Evolutionary conservation across 2,888 invertebrate species (phyloP).

Genomic region (Limnephilus marmoratus): DNA sequence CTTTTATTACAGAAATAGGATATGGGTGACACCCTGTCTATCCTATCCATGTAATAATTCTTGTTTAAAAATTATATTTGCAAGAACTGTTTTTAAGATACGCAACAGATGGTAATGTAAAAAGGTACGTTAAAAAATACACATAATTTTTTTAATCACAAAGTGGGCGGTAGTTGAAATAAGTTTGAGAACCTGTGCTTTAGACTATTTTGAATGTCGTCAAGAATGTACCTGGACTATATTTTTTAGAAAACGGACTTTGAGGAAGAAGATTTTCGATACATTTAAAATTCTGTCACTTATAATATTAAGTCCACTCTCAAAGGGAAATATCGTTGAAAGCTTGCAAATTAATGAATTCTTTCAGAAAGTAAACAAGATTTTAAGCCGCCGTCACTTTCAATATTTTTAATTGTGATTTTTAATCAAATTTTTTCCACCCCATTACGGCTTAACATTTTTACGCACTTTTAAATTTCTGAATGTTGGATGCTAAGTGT

Average conservation of each 20-base stretch:
- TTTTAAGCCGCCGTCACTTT: conserved; percentile 52
- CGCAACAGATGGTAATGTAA: too few species aligned
- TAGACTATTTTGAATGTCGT: neutral
- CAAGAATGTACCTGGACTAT: too few species aligned
- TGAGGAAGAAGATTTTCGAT: neutral
- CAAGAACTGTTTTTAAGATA: too few species aligned
- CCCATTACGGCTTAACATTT: conserved; percentile 3
- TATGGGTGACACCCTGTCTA: too few species aligned
- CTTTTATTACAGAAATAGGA: too few species aligned
- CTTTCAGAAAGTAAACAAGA: conserved; percentile 49
- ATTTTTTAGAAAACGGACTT: neutral
- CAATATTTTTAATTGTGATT: conserved; percentile 36
- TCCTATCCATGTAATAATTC: too few species aligned
- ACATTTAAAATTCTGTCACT: neutral
- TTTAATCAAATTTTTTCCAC: conserved; percentile 38
- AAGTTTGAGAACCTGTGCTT: too few species aligned
- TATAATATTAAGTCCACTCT: neutral
- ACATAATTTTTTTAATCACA: too few species aligned
- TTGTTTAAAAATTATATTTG: too few species aligned
- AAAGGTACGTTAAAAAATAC: too few species aligned
- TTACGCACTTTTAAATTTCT: conserved; percentile 11
- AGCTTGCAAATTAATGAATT: conserved; percentile 14
- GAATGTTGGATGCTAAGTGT: conserved; percentile 11
- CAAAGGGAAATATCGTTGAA: neutral
- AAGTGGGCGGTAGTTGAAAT: too few species aligned